These are phyloP conservation scores for Brachynemurus nebulosus DNA, from an alignment of 2,888 invertebrate species.

Conservation along the genomic window DNA sequence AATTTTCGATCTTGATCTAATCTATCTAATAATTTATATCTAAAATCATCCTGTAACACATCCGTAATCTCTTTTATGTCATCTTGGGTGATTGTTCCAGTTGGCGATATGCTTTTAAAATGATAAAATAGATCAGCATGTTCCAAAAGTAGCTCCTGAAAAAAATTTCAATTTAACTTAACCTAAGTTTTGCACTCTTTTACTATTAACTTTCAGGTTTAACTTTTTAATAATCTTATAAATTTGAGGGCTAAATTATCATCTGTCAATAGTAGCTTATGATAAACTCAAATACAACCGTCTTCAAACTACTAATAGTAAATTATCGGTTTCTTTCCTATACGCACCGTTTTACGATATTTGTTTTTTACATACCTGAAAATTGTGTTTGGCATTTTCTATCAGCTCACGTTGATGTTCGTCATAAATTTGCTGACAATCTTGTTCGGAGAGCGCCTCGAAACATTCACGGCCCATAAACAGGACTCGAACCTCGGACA, in stretches of 20 bases:
- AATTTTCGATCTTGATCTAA: conserved; percentile 90
- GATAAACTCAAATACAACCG: too few relatives aligned
- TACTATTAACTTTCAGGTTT: too few relatives aligned
- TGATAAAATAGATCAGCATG: conserved; percentile 88
- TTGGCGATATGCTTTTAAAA: conserved; percentile 78
- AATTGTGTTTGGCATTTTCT: conserved; percentile 78
- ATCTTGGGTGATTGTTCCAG: conserved; percentile 84
- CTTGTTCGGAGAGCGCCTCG: conserved; percentile 78
- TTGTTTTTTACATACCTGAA: too few relatives aligned
- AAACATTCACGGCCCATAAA: conserved; percentile 93
- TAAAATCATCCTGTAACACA: conserved; percentile 81
- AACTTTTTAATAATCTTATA: too few relatives aligned
- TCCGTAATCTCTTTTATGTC: conserved; percentile 89
- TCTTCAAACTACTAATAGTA: too few relatives aligned
- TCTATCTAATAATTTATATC: conserved; percentile 86
- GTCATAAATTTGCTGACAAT: conserved; percentile 86
- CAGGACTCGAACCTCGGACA: conserved; percentile 78
- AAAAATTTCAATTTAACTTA: conserved; percentile 9
- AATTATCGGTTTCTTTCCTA: too few relatives aligned
- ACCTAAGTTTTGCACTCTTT: background rate
- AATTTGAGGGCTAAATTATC: too few relatives aligned
- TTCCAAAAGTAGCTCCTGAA: conserved; percentile 74
- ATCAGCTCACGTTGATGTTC: conserved; percentile 84
- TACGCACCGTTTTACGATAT: too few relatives aligned
- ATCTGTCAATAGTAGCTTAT: too few relatives aligned